Conservation (phyloP, 2,797 vertebrate species). For the Diceros bicornis region DNA sequence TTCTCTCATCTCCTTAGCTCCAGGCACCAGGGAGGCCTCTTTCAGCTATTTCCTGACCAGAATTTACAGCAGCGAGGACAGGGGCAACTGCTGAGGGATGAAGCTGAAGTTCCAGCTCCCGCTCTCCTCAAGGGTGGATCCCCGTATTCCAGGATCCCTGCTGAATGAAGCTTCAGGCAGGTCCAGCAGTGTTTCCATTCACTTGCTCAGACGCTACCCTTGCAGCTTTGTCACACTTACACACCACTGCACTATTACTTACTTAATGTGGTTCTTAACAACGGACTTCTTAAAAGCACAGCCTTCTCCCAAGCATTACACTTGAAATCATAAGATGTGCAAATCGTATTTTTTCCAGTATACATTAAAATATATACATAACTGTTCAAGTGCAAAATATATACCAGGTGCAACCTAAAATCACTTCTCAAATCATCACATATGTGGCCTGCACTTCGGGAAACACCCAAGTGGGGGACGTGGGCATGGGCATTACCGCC, state of each 20-base stretch:
- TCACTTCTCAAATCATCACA: not conserved
- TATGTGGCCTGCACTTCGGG: not conserved
- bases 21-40: not conserved
- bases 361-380: slow-evolving; percentile 44
- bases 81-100: not conserved
- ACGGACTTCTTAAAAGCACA: slow-evolving; percentile 48
- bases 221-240: not conserved
- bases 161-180: not conserved
- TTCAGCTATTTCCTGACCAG: not conserved
- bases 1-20: not conserved
- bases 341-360: slow-evolving; percentile 10
- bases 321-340: not conserved
- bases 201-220: not conserved
- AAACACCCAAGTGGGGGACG: not conserved
- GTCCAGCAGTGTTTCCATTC: not conserved
- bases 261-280: not conserved
- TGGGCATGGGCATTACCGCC: not conserved
- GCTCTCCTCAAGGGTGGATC: not conserved
- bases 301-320: not conserved
- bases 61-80: not conserved
- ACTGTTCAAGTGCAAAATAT: not conserved
- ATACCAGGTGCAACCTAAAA: slow-evolving; percentile 18
- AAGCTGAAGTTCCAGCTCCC: not conserved
- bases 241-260: not conserved
- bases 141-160: not conserved